phyloP scores from a whole-genome alignment of 2,797 vertebrate genomes.

The Helarctos malayanus region DNA sequence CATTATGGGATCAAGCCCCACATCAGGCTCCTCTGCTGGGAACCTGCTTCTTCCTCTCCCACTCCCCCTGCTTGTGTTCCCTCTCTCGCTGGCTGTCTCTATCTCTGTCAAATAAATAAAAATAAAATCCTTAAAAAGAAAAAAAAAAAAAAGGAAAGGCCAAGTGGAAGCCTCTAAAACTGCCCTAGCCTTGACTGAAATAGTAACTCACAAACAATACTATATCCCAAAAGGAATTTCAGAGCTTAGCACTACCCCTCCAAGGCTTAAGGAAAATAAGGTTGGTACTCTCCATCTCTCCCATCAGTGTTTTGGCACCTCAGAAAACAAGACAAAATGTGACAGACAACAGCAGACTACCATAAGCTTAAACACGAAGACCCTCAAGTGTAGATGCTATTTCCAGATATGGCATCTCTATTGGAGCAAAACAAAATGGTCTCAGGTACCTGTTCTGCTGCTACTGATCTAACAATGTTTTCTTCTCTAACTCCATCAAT shows the following conservation, averaged over 20 bases:
- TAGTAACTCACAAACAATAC: neutral
- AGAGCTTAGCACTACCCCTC: neutral
- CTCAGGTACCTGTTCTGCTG: neutral
- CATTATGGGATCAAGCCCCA: too few species aligned
- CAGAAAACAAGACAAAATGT: slow-evolving; percentile 1
- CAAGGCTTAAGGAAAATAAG: neutral
- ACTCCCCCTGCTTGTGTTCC: too few species aligned
- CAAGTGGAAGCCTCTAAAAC: neutral
- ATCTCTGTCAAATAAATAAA: too few species aligned
- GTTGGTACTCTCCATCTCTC: neutral
- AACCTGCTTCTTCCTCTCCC: too few species aligned
- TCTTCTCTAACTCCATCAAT: neutral
- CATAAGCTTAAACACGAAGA: neutral
- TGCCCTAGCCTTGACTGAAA: neutral
- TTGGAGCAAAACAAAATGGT: slow-evolving; percentile 16
- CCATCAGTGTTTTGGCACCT: neutral
- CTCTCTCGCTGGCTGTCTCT: too few species aligned
- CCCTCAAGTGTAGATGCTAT: neutral
- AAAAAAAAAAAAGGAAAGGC: neutral
- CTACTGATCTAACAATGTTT: neutral
- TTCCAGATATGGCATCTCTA: neutral
- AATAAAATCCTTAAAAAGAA: too few species aligned
- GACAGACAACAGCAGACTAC: neutral
- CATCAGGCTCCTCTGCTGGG: too few species aligned
- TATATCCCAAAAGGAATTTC: slow-evolving; percentile 12